phyloP scores from a whole-genome alignment of 1,140 invertebrate species.

The Drosophila subpulchrella region DNA sequence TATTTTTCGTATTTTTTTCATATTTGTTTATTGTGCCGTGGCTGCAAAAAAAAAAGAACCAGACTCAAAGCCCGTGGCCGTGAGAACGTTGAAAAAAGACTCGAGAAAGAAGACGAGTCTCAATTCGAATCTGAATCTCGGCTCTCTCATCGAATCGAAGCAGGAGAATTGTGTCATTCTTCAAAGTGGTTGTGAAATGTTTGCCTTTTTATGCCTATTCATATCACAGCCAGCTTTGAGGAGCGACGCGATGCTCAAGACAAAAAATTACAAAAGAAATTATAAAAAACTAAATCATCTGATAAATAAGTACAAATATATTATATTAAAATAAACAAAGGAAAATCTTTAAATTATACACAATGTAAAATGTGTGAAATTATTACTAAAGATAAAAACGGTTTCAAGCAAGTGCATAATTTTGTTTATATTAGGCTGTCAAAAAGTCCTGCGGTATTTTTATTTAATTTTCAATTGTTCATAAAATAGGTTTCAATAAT shows the following conservation, averaged over 20 bases:
- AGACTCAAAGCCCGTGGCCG: slow-evolving; percentile 32
- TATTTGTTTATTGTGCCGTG: slow-evolving; percentile 55
- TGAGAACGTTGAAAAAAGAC: slow-evolving; percentile 49
- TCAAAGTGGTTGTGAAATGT: slow-evolving; percentile 93
- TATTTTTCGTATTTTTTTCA: slow-evolving; percentile 28
- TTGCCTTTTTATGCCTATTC: slow-evolving; percentile 86
- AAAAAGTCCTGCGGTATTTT: too few relatives aligned
- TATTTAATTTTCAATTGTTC: too few relatives aligned
- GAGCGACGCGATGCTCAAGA: slow-evolving; percentile 87
- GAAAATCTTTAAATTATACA: neutral
- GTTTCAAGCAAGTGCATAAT: slow-evolving; percentile 17
- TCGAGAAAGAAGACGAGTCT: slow-evolving; percentile 13
- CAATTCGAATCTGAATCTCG: slow-evolving; percentile 17
- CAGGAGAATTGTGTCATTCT: slow-evolving; percentile 81
- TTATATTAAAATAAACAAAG: neutral
- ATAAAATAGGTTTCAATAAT: too few relatives aligned
- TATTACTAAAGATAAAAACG: neutral
- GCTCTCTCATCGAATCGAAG: slow-evolving; percentile 6
- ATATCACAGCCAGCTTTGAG: slow-evolving; percentile 96
- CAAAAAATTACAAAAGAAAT: slow-evolving; percentile 30
- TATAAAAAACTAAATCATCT: neutral
- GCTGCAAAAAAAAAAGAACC: slow-evolving; percentile 25
- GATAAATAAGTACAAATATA: neutral
- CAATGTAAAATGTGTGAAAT: slow-evolving; percentile 1
- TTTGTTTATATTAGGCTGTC: slow-evolving; percentile 6